These are phyloP conservation scores for Lerema accius DNA, from an alignment of 1,140 invertebrate species.

Conservation along the genomic window DNA sequence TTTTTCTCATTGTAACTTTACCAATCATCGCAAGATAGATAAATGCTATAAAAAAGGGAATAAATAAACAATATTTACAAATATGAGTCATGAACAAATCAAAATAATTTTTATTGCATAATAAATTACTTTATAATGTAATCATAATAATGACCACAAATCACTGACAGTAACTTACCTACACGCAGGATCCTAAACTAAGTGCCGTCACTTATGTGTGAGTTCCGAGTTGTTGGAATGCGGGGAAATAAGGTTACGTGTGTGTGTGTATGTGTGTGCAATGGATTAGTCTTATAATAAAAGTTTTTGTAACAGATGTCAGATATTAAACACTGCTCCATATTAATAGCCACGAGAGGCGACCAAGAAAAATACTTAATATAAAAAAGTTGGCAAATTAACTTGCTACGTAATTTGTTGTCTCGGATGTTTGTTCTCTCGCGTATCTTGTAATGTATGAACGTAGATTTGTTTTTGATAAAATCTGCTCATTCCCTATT, in stretches of 20 bases:
- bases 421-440: constrained; percentile 51
- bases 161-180: constrained; percentile 54
- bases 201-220: constrained; percentile 69
- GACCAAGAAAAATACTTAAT: constrained; percentile 64
- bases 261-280: constrained; percentile 64
- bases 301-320: constrained; percentile 83
- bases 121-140: too few relatives aligned
- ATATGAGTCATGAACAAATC: too few relatives aligned
- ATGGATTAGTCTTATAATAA: constrained; percentile 82
- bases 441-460: constrained; percentile 9
- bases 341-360: constrained; percentile 72
- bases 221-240: constrained; percentile 45
- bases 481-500: constrained; percentile 17
- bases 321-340: constrained; percentile 80
- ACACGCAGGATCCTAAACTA: constrained; percentile 68
- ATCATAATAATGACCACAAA: too few relatives aligned
- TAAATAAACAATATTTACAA: too few relatives aligned
- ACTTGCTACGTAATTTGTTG: constrained; percentile 67
- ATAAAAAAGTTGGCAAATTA: constrained; percentile 79
- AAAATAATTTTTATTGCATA: too few relatives aligned
- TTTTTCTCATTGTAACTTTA: too few relatives aligned
- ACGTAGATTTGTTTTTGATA: constrained; percentile 27
- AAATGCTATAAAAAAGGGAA: too few relatives aligned
- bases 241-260: constrained; percentile 41
- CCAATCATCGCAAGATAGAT: too few relatives aligned